These are phyloP conservation scores for Epirrita christyi DNA, from an alignment of 2,888 invertebrate species.

Conservation along the genomic window DNA sequence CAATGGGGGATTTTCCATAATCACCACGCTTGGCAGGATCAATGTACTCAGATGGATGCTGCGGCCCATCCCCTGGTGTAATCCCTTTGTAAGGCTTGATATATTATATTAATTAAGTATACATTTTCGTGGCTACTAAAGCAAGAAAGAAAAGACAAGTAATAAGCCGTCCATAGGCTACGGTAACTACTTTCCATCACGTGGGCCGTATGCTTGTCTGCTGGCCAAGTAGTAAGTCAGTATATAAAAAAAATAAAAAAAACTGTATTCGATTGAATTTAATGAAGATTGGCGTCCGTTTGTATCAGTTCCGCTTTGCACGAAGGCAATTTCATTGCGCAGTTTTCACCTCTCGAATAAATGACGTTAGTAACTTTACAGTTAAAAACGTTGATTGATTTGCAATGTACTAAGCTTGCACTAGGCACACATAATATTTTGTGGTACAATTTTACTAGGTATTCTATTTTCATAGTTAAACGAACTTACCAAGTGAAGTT, in stretches of 20 bases:
- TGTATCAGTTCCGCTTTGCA: conserved; percentile 57
- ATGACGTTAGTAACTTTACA: conserved; percentile 6
- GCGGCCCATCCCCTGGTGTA: no score
- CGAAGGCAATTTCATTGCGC: conserved; percentile 46
- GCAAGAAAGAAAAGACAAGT: background rate
- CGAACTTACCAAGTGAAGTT: conserved; percentile 5
- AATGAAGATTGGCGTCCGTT: conserved; percentile 27
- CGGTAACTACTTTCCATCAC: no score
- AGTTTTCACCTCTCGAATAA: conserved; percentile 22
- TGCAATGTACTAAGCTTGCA: background rate
- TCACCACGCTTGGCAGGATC: no score
- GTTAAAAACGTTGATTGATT: conserved; percentile 4
- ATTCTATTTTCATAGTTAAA: conserved; percentile 1
- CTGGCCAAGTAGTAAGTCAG: no score
- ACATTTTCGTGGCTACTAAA: no score
- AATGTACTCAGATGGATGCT: no score
- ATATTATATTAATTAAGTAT: no score
- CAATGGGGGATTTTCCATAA: no score
- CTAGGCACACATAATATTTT: no score
- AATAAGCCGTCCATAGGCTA: no score
- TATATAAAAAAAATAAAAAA: conserved; percentile 4
- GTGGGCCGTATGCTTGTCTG: no score
- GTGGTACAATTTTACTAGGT: background rate
- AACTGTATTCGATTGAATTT: conserved; percentile 20
- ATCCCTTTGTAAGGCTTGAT: no score